These are phyloP conservation scores for Scotopteryx bipunctaria DNA, from an alignment of 2,888 invertebrate genomes.

Conservation along the genomic window DNA sequence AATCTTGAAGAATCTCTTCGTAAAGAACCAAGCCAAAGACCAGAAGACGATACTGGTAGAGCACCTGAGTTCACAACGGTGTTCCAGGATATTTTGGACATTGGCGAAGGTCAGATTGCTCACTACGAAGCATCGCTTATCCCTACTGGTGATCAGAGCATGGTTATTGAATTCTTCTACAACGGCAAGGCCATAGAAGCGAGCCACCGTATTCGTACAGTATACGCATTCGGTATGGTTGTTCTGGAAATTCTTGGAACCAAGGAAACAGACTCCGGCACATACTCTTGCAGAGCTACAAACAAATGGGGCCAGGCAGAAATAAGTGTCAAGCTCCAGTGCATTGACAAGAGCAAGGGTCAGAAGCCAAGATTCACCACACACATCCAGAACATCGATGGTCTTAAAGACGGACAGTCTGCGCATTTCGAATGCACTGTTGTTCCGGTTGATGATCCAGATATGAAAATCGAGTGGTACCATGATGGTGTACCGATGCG, in stretches of 20 bases:
- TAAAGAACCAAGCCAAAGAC: constrained; percentile 86
- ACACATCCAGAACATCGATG: constrained; percentile 92
- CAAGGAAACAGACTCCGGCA: constrained; percentile 95
- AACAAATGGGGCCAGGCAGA: constrained; percentile 95
- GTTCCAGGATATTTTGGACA: constrained; percentile 90
- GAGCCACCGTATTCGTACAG: constrained; percentile 95
- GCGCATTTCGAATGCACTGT: constrained; percentile 98
- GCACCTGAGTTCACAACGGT: constrained; percentile 95
- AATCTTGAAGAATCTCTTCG: constrained; percentile 94
- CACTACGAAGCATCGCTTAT: constrained; percentile 98
- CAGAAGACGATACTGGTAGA: constrained; percentile 90
- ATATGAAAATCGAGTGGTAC: constrained; percentile 98
- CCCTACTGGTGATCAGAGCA: constrained; percentile 96
- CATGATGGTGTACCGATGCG: constrained; percentile 95
- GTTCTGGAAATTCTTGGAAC: constrained; percentile 97
- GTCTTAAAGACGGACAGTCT: constrained; percentile 95
- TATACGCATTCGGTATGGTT: constrained; percentile 98
- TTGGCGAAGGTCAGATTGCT: constrained; percentile 97
- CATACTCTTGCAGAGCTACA: constrained; percentile 93
- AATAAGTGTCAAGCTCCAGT: constrained; percentile 91
- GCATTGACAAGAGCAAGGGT: constrained; percentile 92
- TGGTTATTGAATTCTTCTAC: constrained; percentile 98
- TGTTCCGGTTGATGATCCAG: constrained; percentile 96
- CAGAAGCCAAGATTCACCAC: constrained; percentile 95
- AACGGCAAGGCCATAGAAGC: constrained; percentile 95